phyloP scores from a whole-genome alignment of 92 coral and sea anemone species.

The Porites divaricata region DNA sequence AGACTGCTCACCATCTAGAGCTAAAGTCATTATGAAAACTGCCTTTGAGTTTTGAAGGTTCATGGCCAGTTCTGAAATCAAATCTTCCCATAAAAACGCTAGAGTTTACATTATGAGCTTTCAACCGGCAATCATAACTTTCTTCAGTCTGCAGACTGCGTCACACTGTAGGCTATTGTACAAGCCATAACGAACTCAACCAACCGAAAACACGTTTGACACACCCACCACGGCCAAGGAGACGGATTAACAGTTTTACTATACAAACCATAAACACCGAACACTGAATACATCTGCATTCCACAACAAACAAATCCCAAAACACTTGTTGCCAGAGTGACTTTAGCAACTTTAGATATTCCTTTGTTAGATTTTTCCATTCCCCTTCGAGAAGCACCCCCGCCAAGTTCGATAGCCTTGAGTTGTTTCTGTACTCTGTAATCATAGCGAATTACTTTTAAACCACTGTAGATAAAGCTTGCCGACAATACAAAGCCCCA shows the following conservation, averaged over 20 bases:
- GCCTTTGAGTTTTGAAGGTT: too few species aligned
- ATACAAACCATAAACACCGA: constrained; percentile 65
- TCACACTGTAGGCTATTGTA: constrained; percentile 75
- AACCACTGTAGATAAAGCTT: constrained; percentile 81
- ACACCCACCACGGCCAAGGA: constrained; percentile 89
- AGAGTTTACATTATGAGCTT: too few species aligned
- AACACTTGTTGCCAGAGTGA: constrained; percentile 67
- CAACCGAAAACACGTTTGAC: constrained; percentile 67
- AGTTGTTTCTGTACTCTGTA: constrained; percentile 31
- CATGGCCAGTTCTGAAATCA: too few species aligned
- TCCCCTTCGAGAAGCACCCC: not conserved
- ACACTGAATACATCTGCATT: constrained; percentile 70
- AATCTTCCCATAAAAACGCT: too few species aligned
- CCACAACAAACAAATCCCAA: constrained; percentile 78
- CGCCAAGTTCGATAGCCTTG: constrained; percentile 13
- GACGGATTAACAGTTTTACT: constrained; percentile 49
- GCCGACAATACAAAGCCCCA: constrained; percentile 73
- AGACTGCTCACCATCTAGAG: too few species aligned
- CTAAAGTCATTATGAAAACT: too few species aligned
- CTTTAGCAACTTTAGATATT: constrained; percentile 74
- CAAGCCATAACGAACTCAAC: constrained; percentile 68
- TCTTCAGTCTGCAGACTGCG: constrained; percentile 43
- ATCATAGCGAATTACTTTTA: constrained; percentile 46
- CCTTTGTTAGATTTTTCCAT: not conserved
- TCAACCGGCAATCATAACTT: not conserved